Evolutionary conservation across 2,888 invertebrate genomes (phyloP).

Genomic region (Agrilus cyanescens): DNA sequence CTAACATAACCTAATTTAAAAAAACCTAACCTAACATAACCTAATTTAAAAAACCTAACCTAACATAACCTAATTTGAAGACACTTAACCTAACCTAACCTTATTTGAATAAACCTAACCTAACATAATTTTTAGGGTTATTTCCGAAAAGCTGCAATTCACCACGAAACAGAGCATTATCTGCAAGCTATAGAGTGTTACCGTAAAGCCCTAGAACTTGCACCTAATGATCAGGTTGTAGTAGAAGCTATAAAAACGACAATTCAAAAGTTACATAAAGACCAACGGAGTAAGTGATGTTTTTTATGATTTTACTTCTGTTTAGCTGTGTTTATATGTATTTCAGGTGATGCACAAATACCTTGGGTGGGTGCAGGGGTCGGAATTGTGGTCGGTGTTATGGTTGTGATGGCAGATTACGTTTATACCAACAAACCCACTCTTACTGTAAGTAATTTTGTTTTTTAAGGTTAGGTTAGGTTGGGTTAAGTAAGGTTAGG

Average conservation of each 20-base stretch:
- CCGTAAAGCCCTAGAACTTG: slow-evolving; percentile 51
- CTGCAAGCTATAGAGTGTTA: slow-evolving; percentile 58
- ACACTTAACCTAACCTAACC: too few species aligned
- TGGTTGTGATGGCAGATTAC: slow-evolving; percentile 57
- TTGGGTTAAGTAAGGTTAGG: background rate
- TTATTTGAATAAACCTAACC: too few species aligned
- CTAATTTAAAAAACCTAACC: too few species aligned
- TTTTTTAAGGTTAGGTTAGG: slow-evolving; percentile 1
- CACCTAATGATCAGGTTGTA: slow-evolving; percentile 53
- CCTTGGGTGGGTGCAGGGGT: slow-evolving; percentile 66
- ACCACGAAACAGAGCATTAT: slow-evolving; percentile 54
- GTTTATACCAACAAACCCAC: slow-evolving; percentile 52
- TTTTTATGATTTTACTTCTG: background rate
- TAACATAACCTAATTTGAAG: too few species aligned
- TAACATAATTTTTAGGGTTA: slow-evolving; percentile 47
- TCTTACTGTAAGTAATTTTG: slow-evolving; percentile 47
- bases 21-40: too few species aligned
- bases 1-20: too few species aligned
- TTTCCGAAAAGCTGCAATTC: slow-evolving; percentile 60
- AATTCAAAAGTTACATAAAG: slow-evolving; percentile 46
- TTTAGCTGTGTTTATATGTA: background rate
- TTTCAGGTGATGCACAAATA: slow-evolving; percentile 55
- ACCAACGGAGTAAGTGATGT: slow-evolving; percentile 43
- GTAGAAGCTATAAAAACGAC: slow-evolving; percentile 50
- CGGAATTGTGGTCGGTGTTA: slow-evolving; percentile 57